These are phyloP conservation scores for Theropithecus gelada DNA, from an alignment of 2,113 vertebrate genomes.

Conservation along the genomic window DNA sequence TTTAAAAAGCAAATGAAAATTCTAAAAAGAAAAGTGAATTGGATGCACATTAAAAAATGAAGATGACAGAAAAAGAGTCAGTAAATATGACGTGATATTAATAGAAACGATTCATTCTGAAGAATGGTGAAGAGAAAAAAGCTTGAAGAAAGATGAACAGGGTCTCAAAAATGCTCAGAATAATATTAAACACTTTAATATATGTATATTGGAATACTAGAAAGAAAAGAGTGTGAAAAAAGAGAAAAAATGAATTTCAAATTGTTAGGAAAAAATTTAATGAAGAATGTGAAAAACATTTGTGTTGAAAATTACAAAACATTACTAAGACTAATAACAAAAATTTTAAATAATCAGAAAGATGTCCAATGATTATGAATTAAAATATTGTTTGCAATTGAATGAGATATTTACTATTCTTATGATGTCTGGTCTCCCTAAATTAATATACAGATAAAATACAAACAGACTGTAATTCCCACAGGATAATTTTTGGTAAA, in stretches of 20 bases:
- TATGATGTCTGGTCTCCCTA: not conserved
- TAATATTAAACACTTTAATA: not conserved
- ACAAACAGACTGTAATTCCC: not conserved
- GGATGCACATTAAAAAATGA: not conserved
- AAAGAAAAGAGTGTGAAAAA: not conserved
- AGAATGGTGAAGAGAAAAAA: not conserved
- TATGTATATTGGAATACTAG: not conserved
- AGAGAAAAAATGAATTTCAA: not conserved
- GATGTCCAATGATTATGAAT: not conserved
- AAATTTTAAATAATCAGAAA: not conserved
- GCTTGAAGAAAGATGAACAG: not conserved
- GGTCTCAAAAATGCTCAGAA: not conserved
- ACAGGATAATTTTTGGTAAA: too few species aligned
- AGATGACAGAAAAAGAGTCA: not conserved
- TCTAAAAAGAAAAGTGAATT: not conserved
- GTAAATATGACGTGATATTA: not conserved
- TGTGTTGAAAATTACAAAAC: not conserved
- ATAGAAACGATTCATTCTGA: not conserved
- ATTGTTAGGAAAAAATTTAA: not conserved
- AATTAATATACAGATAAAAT: not conserved
- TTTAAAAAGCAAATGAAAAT: not conserved
- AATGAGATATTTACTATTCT: not conserved
- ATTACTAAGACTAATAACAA: not conserved
- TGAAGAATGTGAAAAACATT: not conserved
- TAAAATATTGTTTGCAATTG: not conserved